Evolutionary conservation across 2,797 vertebrate genomes (phyloP).

Genomic region (Cirrhinus molitorella): DNA sequence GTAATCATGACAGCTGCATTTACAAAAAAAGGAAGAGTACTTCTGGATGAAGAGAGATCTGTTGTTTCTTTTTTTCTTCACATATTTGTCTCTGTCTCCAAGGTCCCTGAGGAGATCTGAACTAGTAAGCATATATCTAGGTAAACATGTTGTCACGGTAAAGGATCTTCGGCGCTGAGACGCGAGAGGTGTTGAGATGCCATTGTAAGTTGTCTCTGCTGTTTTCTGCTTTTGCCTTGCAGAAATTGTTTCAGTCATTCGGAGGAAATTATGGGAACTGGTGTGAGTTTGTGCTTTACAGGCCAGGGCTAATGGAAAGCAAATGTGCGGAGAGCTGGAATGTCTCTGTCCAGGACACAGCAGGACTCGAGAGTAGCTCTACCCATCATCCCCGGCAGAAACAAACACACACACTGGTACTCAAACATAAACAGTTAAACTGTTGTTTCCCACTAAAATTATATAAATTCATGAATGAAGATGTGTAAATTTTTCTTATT

Average conservation of each 20-base stretch:
- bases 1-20: constrained; percentile 43
- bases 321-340: constrained; percentile 51
- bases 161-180: constrained; percentile 37
- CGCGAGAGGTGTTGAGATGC: constrained; percentile 36
- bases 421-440: background rate
- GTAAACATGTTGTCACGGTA: constrained; percentile 53
- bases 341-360: constrained; percentile 29
- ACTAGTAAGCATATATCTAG: constrained; percentile 38
- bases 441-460: background rate
- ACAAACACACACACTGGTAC: background rate
- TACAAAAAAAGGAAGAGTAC: constrained; percentile 32
- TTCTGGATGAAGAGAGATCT: constrained; percentile 37
- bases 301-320: constrained; percentile 56
- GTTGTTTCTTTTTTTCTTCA: constrained; percentile 36
- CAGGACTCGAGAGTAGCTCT: constrained; percentile 8
- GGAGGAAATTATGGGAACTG: constrained; percentile 35
- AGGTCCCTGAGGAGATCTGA: constrained; percentile 34
- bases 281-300: constrained; percentile 38
- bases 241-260: constrained; percentile 28
- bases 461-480: background rate
- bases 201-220: constrained; percentile 22
- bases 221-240: constrained; percentile 8
- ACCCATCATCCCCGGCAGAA: constrained; percentile 8
- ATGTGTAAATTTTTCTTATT: too few species aligned
- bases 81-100: constrained; percentile 34